Percentiles rank a stretch among this genome's conserved stretches.
These are phyloP conservation scores for Dryobotodes eremita DNA, from an alignment of 2,888 invertebrate species.

Conservation along the genomic window DNA sequence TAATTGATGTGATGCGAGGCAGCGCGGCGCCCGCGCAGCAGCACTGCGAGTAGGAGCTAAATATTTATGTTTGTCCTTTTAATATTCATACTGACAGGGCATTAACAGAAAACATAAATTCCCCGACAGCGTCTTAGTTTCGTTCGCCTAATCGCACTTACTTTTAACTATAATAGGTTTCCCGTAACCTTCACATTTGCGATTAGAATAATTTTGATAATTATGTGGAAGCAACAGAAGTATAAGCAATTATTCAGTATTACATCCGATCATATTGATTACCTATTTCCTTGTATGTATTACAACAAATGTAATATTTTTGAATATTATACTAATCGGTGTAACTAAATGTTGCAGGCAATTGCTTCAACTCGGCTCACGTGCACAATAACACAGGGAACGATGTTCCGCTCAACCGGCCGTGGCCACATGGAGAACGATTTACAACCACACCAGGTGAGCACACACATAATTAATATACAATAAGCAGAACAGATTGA, in stretches of 20 bases:
- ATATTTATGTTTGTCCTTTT: no score
- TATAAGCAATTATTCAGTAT: neutral
- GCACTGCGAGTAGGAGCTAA: neutral
- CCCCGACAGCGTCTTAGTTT: neutral
- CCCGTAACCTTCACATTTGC: neutral
- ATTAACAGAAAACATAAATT: no score
- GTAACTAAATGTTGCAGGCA: slow-evolving; percentile 69
- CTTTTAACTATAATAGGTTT: neutral
- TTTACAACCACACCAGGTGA: slow-evolving; percentile 71
- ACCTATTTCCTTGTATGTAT: neutral
- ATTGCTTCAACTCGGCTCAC: slow-evolving; percentile 81
- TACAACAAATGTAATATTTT: neutral
- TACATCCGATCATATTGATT: neutral
- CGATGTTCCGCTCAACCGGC: slow-evolving; percentile 55
- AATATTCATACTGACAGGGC: no score
- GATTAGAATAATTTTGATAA: neutral
- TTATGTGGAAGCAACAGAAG: neutral
- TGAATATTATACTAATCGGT: neutral
- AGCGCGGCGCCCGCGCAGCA: neutral
- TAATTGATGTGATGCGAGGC: neutral
- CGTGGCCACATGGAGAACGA: slow-evolving; percentile 69
- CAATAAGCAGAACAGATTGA: neutral
- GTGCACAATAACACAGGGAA: slow-evolving; percentile 69
- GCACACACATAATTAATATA: neutral
- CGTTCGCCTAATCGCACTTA: neutral